Conservation (phyloP, 2,113 vertebrate genomes). For the Pogonocichla stellata region DNA sequence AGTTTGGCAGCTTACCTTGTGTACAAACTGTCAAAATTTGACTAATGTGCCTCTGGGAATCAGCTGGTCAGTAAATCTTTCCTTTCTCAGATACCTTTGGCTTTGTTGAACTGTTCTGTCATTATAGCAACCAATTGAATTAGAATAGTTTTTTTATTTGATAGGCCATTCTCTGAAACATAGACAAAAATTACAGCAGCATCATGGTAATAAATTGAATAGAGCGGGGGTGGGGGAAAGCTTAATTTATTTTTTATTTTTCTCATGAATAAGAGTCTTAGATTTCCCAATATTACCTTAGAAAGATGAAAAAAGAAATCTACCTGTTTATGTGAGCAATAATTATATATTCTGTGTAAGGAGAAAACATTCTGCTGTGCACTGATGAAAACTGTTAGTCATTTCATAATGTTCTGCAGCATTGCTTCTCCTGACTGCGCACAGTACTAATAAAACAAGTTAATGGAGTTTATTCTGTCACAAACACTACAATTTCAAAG, state of each 20-base stretch:
- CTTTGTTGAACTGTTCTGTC: conserved; percentile 48
- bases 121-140: conserved; percentile 44
- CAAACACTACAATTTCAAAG: conserved; percentile 70
- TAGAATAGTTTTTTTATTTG: background rate
- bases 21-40: conserved; percentile 37
- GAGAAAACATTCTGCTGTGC: conserved; percentile 68
- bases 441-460: conserved; percentile 78
- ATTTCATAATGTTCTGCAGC: conserved; percentile 75
- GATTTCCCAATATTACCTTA: conserved; percentile 33
- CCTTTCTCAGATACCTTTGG: background rate
- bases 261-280: conserved; percentile 27
- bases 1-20: conserved; percentile 36
- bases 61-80: conserved; percentile 66
- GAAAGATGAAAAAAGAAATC: conserved; percentile 35
- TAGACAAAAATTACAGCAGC: conserved; percentile 9
- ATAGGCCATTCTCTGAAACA: conserved; percentile 1
- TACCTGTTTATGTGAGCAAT: conserved; percentile 70
- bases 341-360: conserved; percentile 74
- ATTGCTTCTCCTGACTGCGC: conserved; percentile 73
- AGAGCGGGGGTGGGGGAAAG: background rate
- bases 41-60: conserved; percentile 46
- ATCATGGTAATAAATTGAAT: conserved; percentile 27
- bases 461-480: conserved; percentile 83
- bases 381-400: conserved; percentile 71
- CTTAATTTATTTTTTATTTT: conserved; percentile 55